Percentiles rank a stretch among this genome's conserved stretches.
These are phyloP conservation scores for Tenthredo mesomela DNA, from an alignment of 2,888 invertebrate genomes.

Conservation along the genomic window DNA sequence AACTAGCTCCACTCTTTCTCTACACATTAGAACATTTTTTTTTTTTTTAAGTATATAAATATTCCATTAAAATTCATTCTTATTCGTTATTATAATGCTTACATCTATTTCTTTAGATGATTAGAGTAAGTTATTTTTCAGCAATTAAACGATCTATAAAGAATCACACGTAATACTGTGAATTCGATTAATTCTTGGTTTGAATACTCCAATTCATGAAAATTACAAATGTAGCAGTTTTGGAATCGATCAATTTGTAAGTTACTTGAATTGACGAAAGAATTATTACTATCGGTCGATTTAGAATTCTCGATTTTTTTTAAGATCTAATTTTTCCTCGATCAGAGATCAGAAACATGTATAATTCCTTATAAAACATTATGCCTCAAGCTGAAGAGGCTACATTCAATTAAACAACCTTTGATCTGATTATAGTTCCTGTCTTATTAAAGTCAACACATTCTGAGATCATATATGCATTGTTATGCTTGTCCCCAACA, in stretches of 20 bases:
- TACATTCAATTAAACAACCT: neutral
- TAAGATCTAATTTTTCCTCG: neutral
- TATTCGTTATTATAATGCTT: neutral
- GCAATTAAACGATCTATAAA: neutral
- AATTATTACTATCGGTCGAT: neutral
- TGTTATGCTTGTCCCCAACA: neutral
- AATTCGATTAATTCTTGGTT: neutral
- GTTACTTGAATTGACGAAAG: neutral
- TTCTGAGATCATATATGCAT: neutral
- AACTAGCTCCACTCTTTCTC: constrained; percentile 29
- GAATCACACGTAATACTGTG: constrained; percentile 24
- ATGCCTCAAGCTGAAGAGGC: neutral
- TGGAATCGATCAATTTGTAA: neutral
- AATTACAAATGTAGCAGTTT: neutral
- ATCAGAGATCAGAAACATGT: neutral
- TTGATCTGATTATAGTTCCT: constrained; percentile 1
- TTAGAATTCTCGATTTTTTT: neutral
- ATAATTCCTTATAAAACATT: neutral
- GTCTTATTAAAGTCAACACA: constrained; percentile 26
- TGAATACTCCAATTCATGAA: neutral
- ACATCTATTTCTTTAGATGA: constrained; percentile 12
- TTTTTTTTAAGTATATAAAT: neutral
- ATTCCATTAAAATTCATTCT: constrained; percentile 8
- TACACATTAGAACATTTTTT: neutral
- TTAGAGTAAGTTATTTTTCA: neutral